Percentiles rank a stretch among this genome's conserved stretches.
These are phyloP conservation scores for Typhlomys cinereus DNA, from an alignment of 2,113 vertebrate species.

Conservation along the genomic window DNA sequence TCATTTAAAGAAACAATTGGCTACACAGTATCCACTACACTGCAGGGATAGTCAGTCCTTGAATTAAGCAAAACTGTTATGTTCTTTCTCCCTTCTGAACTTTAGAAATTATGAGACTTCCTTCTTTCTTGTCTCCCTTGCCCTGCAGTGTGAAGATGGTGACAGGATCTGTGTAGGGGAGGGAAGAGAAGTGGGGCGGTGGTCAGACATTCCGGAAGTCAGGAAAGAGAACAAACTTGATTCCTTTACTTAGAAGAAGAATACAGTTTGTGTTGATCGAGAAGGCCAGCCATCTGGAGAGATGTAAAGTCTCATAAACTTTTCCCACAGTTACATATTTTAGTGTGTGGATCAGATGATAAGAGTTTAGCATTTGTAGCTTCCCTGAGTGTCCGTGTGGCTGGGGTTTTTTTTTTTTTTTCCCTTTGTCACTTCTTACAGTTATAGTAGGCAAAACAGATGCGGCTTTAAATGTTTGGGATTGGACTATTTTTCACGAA, in stretches of 20 bases:
- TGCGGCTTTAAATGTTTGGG: slow-evolving; percentile 33
- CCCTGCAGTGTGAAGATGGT: neutral
- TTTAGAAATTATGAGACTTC: slow-evolving; percentile 49
- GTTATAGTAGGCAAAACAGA: slow-evolving; percentile 7
- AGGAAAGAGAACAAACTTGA: slow-evolving; percentile 12
- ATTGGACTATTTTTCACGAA: neutral
- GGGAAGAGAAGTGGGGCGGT: neutral
- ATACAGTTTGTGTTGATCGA: slow-evolving; percentile 29
- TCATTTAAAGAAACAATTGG: neutral
- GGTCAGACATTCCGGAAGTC: slow-evolving; percentile 19
- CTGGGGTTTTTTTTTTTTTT: slow-evolving; percentile 4
- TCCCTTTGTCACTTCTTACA: slow-evolving; percentile 49
- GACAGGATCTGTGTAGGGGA: neutral
- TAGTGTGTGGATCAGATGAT: neutral
- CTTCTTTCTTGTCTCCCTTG: neutral
- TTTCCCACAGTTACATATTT: neutral
- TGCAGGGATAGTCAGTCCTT: slow-evolving; percentile 49
- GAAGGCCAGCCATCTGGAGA: neutral
- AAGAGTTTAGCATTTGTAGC: neutral
- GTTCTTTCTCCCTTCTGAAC: slow-evolving; percentile 52
- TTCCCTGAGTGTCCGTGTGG: neutral
- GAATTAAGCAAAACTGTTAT: slow-evolving; percentile 54
- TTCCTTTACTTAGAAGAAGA: slow-evolving; percentile 42
- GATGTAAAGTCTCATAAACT: neutral
- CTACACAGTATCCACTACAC: neutral